These are phyloP conservation scores for Nemotelus nigrinus DNA, from an alignment of 2,888 invertebrate genomes.

Conservation along the genomic window DNA sequence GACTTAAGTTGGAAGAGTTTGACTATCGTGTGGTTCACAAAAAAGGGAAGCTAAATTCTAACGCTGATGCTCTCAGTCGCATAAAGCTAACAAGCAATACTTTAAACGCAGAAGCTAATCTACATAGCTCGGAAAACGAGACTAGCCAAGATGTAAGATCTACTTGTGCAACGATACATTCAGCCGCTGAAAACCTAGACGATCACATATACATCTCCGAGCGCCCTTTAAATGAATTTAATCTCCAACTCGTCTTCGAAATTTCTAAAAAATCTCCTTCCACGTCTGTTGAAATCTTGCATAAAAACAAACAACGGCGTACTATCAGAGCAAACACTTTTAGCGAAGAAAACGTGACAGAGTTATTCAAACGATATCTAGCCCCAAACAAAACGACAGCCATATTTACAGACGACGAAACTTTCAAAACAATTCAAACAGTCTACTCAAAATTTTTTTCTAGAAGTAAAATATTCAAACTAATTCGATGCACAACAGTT, in stretches of 20 bases:
- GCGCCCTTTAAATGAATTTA: constrained; percentile 47
- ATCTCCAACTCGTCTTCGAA: constrained; percentile 39
- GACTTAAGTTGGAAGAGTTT: constrained; percentile 51
- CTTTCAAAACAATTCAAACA: constrained; percentile 51
- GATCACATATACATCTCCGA: constrained; percentile 40
- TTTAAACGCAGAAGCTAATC: background rate
- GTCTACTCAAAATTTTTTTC: constrained; percentile 42
- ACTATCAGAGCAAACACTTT: constrained; percentile 9
- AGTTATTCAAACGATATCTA: constrained; percentile 6
- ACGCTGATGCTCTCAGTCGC: constrained; percentile 51
- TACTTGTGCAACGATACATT: constrained; percentile 33
- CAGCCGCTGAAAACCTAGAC: constrained; percentile 38
- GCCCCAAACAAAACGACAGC: constrained; percentile 2
- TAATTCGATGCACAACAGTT: constrained; percentile 20
- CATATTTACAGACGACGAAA: constrained; percentile 40
- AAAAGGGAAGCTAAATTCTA: constrained; percentile 51
- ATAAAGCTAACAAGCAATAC: constrained; percentile 2
- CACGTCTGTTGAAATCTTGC: constrained; percentile 14
- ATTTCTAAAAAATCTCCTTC: constrained; percentile 9
- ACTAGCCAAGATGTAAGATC: constrained; percentile 5
- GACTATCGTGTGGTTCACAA: constrained; percentile 53
- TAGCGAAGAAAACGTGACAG: background rate
- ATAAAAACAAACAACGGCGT: constrained; percentile 20
- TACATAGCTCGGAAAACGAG: background rate
- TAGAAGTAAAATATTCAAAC: background rate